These are phyloP conservation scores for Hormaphis cornu DNA, from an alignment of 1,140 invertebrate genomes.

Conservation along the genomic window DNA sequence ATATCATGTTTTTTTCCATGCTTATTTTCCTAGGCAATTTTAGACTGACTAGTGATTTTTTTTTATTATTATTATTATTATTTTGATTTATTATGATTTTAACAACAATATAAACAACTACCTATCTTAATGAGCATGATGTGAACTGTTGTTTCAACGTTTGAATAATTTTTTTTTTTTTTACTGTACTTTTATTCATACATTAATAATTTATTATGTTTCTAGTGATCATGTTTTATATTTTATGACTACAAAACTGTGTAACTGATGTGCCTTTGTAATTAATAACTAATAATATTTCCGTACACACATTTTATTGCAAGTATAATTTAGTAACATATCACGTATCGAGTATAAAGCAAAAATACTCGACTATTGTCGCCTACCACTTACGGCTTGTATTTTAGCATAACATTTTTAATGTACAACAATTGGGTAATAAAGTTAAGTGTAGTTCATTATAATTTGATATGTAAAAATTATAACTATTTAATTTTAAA, in stretches of 20 bases:
- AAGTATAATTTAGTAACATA: too few species aligned
- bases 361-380: background rate
- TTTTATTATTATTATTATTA: too few species aligned
- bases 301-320: constrained; percentile 14
- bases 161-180: too few species aligned
- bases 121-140: background rate
- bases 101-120: background rate
- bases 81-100: constrained; percentile 12
- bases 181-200: background rate
- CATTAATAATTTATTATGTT: constrained; percentile 1
- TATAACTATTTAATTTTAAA: constrained; percentile 4
- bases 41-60: constrained; percentile 28
- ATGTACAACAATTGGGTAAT: constrained; percentile 24
- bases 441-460: constrained; percentile 11
- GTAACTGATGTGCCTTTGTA: constrained; percentile 31
- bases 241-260: constrained; percentile 10
- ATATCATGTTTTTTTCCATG: background rate
- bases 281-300: constrained; percentile 6
- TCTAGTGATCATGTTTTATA: constrained; percentile 17
- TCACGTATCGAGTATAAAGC: background rate
- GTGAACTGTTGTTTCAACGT: too few species aligned
- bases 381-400: background rate
- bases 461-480: background rate
- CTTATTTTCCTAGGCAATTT: constrained; percentile 4
- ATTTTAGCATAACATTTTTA: constrained; percentile 6